Evolutionary conservation across 2,888 invertebrate genomes (phyloP).

Genomic region (Unio delphinus): DNA sequence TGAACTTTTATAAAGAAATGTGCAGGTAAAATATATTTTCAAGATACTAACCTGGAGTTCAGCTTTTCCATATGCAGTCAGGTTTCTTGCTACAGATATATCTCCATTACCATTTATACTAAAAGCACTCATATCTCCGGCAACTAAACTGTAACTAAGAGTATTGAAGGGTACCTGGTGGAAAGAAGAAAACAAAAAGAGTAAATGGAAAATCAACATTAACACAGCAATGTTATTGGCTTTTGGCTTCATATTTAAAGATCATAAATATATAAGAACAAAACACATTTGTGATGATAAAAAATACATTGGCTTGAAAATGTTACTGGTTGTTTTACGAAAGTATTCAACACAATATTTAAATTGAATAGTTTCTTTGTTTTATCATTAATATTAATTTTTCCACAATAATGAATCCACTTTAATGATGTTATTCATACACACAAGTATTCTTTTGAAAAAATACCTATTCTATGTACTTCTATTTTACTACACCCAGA

Average conservation of each 20-base stretch:
- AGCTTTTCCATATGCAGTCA: neutral
- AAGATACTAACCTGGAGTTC: too few relatives aligned
- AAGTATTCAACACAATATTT: too few relatives aligned
- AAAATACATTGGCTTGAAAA: neutral
- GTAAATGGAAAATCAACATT: neutral
- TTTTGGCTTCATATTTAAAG: neutral
- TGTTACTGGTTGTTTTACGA: neutral
- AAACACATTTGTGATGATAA: too few relatives aligned
- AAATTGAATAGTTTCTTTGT: too few relatives aligned
- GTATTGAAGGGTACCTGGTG: slow-evolving; percentile 34
- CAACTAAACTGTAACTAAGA: slow-evolving; percentile 36
- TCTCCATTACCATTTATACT: neutral
- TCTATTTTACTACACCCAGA: too few relatives aligned
- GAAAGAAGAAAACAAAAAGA: slow-evolving; percentile 1
- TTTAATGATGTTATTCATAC: neutral
- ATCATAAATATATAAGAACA: neutral
- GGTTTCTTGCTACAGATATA: neutral
- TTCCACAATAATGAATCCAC: too few relatives aligned
- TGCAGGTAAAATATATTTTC: too few relatives aligned
- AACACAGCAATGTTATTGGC: neutral
- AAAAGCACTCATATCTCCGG: slow-evolving; percentile 8
- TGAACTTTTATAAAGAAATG: too few relatives aligned
- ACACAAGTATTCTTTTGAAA: neutral
- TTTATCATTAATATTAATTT: too few relatives aligned
- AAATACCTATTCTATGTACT: too few relatives aligned